Percentiles rank a stretch among this genome's conserved stretches.
Conservation (phyloP, 2,888 invertebrate genomes). For the Alsophila aescularia region DNA sequence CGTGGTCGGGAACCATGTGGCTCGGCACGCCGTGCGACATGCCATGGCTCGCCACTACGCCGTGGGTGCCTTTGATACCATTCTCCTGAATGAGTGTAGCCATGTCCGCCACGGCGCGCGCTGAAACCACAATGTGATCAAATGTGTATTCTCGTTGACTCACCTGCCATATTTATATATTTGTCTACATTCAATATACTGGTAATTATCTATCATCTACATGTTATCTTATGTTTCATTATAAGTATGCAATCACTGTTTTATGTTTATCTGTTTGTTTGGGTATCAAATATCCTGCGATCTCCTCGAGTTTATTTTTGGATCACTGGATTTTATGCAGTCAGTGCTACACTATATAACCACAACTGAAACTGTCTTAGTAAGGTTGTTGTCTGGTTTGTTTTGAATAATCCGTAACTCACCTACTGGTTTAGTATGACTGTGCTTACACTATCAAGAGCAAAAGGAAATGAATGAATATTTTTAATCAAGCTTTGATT, state of each 20-base stretch:
- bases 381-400: not conserved
- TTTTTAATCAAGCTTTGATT: constrained; percentile 70
- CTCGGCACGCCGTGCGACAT: constrained; percentile 66
- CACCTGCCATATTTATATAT: not conserved
- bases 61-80: constrained; percentile 87
- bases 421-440: constrained; percentile 22
- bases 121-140: constrained; percentile 57
- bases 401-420: constrained; percentile 8
- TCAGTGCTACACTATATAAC: constrained; percentile 7
- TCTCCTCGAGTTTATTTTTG: constrained; percentile 35
- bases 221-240: constrained; percentile 27
- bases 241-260: constrained; percentile 7
- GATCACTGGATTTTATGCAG: constrained; percentile 22
- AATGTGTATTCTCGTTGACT: not conserved
- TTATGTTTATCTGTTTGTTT: constrained; percentile 21
- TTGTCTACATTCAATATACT: constrained; percentile 3
- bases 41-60: constrained; percentile 67
- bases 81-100: constrained; percentile 93
- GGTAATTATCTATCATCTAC: constrained; percentile 6
- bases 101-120: constrained; percentile 84
- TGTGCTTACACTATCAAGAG: constrained; percentile 30
- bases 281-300: constrained; percentile 28
- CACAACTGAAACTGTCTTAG: not conserved
- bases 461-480: constrained; percentile 63
- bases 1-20: constrained; percentile 82